phyloP scores from a whole-genome alignment of 2,888 invertebrate species.

The Mayetiola destructor region DNA sequence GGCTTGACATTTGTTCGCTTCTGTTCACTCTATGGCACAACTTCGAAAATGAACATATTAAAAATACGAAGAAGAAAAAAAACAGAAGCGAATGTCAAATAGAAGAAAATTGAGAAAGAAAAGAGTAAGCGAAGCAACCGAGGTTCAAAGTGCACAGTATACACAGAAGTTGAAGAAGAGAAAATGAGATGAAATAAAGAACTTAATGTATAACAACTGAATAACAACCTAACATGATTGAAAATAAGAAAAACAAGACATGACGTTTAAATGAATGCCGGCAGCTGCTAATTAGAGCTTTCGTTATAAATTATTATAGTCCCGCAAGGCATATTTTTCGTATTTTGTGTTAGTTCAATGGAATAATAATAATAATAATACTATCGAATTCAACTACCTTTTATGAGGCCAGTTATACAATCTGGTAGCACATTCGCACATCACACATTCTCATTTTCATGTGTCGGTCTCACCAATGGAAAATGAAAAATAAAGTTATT shows the following conservation, averaged over 20 bases:
- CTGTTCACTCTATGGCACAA: no score
- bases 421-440: neutral
- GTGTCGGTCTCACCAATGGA: neutral
- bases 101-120: neutral
- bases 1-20: no score
- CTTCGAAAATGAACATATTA: no score
- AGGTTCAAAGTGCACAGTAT: no score
- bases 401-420: no score
- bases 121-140: neutral
- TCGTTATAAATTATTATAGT: slow-evolving; percentile 13
- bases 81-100: neutral
- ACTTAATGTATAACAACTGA: neutral
- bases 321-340: slow-evolving; percentile 8
- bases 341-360: no score
- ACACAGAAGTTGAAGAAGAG: no score
- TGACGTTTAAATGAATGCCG: slow-evolving; percentile 11
- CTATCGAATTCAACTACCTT: no score
- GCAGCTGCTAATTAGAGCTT: slow-evolving; percentile 14
- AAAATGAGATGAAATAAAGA: neutral
- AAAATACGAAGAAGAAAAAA: neutral
- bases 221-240: no score
- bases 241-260: no score
- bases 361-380: no score
- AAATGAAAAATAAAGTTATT: neutral
- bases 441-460: neutral